A percentile compares a stretch with the other conserved stretches of the same genome.
Conservation (phyloP, 2,113 vertebrate genomes). For the Erpornis zantholeuca region DNA sequence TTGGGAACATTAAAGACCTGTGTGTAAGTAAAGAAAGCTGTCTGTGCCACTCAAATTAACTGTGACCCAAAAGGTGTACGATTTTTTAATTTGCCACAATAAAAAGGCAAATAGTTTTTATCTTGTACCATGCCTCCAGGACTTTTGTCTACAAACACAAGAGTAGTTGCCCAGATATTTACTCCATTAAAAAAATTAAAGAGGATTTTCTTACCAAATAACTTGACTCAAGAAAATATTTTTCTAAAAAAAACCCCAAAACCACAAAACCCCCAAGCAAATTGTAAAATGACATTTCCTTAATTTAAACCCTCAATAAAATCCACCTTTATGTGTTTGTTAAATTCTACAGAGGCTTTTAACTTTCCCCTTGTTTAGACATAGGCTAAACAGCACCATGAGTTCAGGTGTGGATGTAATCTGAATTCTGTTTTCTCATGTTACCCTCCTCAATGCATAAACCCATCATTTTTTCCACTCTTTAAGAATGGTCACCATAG, state of each 20-base stretch:
- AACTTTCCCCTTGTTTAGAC: not conserved
- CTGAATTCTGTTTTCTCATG: not conserved
- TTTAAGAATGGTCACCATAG: constrained; percentile 42
- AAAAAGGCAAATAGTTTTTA: not conserved
- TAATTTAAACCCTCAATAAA: not conserved
- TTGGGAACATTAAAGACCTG: not conserved
- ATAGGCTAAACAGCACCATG: not conserved
- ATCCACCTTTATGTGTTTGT: not conserved
- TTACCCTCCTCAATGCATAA: not conserved
- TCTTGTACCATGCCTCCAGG: not conserved
- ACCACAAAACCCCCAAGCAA: not conserved
- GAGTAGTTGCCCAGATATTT: not conserved
- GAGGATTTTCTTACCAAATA: not conserved
- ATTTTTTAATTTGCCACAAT: not conserved
- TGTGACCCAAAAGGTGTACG: not conserved
- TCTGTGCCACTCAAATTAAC: not conserved
- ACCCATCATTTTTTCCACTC: not conserved
- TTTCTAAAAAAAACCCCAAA: not conserved
- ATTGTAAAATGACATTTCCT: not conserved
- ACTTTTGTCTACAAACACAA: not conserved
- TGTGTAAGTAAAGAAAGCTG: not conserved
- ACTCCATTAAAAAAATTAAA: not conserved
- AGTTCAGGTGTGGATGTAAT: not conserved
- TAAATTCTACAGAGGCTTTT: not conserved
- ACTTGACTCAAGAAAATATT: not conserved